Conservation (phyloP, 2,113 vertebrate species). For the Tinamus guttatus region DNA sequence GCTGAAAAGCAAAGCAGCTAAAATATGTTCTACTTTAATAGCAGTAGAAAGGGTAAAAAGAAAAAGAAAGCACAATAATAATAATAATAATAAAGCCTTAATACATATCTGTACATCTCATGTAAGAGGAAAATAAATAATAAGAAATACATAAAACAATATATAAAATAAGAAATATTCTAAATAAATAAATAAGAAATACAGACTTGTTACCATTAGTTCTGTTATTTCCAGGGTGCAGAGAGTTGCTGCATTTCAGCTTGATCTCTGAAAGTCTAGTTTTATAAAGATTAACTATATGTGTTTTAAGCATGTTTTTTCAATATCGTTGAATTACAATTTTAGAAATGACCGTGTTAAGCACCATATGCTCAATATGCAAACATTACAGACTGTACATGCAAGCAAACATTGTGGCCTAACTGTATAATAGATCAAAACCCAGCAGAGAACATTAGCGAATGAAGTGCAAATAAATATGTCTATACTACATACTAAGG, state of each 20-base stretch:
- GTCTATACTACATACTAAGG: background rate
- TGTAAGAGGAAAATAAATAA: background rate
- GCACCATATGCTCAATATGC: background rate
- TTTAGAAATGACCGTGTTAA: background rate
- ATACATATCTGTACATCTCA: background rate
- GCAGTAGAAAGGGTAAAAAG: background rate
- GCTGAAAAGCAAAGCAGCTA: background rate
- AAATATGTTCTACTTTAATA: background rate
- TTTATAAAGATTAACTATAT: background rate
- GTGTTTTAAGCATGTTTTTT: background rate
- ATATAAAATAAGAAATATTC: no score
- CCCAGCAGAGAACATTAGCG: background rate
- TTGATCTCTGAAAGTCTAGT: background rate
- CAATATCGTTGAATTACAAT: accelerated
- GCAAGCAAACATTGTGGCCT: accelerated
- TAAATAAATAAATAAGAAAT: background rate
- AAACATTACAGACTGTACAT: background rate
- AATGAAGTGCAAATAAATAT: background rate
- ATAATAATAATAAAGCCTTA: background rate
- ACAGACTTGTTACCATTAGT: background rate
- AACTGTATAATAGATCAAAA: background rate
- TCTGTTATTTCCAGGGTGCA: background rate
- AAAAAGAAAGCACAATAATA: background rate
- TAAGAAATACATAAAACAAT: no score
- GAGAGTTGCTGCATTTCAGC: background rate